Evolutionary conservation across 2,797 vertebrate species (phyloP).

Genomic region (Valencia hispanica): DNA sequence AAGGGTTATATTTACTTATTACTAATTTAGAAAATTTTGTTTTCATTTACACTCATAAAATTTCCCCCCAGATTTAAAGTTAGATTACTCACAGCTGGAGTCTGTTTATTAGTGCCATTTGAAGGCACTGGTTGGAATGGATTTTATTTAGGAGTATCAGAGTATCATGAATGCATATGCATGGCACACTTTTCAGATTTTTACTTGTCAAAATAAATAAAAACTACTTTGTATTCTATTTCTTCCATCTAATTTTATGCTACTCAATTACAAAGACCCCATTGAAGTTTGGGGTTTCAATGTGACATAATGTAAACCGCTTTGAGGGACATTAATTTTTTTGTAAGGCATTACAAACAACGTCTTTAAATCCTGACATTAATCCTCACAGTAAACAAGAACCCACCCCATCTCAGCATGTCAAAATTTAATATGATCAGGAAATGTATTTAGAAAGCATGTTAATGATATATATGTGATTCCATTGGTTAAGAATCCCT

Average conservation of each 20-base stretch:
- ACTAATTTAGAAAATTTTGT: too few relatives aligned
- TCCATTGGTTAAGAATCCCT: background rate
- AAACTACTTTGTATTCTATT: too few relatives aligned
- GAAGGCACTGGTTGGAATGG: background rate
- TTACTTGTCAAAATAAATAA: background rate
- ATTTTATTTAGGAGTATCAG: background rate
- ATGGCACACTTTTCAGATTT: background rate
- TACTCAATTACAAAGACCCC: background rate
- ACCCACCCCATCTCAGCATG: background rate
- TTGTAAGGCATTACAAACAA: background rate
- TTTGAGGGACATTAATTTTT: too few relatives aligned
- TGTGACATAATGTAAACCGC: too few relatives aligned
- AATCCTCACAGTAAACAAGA: background rate
- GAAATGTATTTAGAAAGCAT: background rate
- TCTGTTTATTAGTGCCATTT: background rate
- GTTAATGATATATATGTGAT: background rate
- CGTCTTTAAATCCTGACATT: background rate
- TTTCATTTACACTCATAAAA: background rate
- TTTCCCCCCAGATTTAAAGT: background rate
- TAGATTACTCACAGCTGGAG: background rate
- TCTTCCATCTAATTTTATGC: background rate
- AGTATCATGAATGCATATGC: background rate
- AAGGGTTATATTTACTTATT: too few relatives aligned
- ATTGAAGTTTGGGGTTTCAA: background rate
- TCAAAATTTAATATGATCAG: background rate